phyloP scores from a whole-genome alignment of 2,113 vertebrate species.

The Lepus timidus region DNA sequence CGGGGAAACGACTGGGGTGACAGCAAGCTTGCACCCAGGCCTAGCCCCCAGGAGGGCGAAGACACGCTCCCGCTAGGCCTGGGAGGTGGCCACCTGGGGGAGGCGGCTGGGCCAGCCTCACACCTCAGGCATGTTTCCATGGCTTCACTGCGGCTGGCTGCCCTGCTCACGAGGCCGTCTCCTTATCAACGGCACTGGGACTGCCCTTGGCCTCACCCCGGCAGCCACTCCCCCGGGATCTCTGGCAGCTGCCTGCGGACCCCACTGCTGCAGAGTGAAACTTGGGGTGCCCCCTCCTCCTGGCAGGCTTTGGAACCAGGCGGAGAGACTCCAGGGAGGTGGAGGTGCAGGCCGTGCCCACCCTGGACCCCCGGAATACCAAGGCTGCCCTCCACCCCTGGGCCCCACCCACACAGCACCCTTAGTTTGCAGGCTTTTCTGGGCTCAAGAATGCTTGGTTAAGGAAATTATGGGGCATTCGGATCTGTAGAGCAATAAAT shows the following conservation, averaged over 20 bases:
- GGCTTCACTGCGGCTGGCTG: slow-evolving; percentile 89
- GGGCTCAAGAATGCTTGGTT: background rate
- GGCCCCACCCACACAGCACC: background rate
- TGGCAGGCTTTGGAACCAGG: background rate
- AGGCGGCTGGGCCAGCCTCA: slow-evolving; percentile 91
- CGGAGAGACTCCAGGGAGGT: background rate
- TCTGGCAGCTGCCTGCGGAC: slow-evolving; percentile 18
- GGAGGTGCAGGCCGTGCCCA: background rate
- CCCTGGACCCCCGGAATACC: background rate
- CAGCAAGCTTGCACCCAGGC: background rate
- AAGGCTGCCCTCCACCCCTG: background rate
- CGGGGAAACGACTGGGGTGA: slow-evolving; percentile 4
- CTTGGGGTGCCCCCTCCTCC: background rate
- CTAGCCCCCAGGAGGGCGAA: background rate
- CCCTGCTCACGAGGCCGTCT: slow-evolving; percentile 93
- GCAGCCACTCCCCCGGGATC: background rate
- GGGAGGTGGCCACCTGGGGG: slow-evolving; percentile 79
- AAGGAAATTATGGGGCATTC: background rate
- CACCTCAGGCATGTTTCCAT: slow-evolving; percentile 96
- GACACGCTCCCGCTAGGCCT: slow-evolving; percentile 52
- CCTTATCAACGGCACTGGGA: slow-evolving; percentile 89
- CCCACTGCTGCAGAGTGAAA: background rate
- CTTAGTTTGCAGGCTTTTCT: slow-evolving; percentile 50
- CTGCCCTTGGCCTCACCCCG: slow-evolving; percentile 38
- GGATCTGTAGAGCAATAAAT: slow-evolving; percentile 44